Conservation (phyloP, 2,113 vertebrate genomes). For the Podarcis cretensis region DNA sequence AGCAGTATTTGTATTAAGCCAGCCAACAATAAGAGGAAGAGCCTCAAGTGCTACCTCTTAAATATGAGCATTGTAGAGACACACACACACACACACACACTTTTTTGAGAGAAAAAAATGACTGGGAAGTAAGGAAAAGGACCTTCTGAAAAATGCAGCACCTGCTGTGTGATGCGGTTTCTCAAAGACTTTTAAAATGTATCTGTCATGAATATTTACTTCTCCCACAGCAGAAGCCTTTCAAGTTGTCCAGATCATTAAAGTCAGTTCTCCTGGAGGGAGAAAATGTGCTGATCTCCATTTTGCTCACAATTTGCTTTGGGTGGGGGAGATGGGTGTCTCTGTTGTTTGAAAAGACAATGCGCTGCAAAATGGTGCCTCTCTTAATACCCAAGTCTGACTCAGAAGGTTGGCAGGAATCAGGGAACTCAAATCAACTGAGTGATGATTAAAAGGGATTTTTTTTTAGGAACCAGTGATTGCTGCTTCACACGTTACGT, state of each 20-base stretch:
- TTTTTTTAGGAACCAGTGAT: background rate
- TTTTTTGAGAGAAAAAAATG: background rate
- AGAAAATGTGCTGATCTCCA: conserved; percentile 42
- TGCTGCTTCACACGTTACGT: background rate
- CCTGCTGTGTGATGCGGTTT: background rate
- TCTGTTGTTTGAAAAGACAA: fast-evolving
- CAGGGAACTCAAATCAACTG: background rate
- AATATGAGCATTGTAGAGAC: background rate
- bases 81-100: background rate
- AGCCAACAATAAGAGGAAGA: conserved; percentile 19
- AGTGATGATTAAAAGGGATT: background rate
- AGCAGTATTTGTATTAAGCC: fast-evolving
- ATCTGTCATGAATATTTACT: conserved; percentile 60
- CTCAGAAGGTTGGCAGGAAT: fast-evolving
- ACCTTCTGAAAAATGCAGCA: background rate
- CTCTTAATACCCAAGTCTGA: background rate
- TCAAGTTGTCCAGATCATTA: conserved; percentile 58
- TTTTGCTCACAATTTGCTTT: conserved; percentile 42
- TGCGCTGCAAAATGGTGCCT: background rate
- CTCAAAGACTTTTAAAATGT: background rate
- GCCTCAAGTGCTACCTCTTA: background rate
- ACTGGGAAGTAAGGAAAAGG: background rate
- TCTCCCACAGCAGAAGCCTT: conserved; percentile 52
- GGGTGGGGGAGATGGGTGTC: background rate
- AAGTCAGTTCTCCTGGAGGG: conserved; percentile 52